phyloP scores from a whole-genome alignment of 23 tunicate species.

The Styela clava region DNA sequence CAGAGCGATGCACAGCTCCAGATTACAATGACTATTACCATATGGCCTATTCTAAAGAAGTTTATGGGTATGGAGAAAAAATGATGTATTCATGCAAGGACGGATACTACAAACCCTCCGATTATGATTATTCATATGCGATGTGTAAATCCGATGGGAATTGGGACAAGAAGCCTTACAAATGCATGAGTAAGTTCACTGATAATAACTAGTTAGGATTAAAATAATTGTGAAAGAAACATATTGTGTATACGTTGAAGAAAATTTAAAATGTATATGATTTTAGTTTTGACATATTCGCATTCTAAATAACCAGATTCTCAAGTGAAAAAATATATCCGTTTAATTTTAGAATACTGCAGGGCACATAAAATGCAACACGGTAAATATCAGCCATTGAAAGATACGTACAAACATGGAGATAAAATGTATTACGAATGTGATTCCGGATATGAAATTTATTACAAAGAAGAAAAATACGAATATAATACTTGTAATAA shows the following conservation, averaged over 20 bases:
- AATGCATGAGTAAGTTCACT: constrained; percentile 37
- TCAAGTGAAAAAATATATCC: no score
- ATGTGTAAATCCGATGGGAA: constrained; percentile 20
- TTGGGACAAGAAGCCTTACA: constrained; percentile 22
- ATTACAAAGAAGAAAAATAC: constrained; percentile 18
- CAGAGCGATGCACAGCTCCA: constrained; percentile 27
- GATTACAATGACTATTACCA: constrained; percentile 14
- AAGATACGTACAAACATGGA: constrained; percentile 5
- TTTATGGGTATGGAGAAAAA: constrained; percentile 8
- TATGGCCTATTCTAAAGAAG: constrained; percentile 14
- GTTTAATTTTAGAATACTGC: constrained; percentile 4
- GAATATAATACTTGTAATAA: constrained; percentile 10
- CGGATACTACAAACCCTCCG: constrained; percentile 12
- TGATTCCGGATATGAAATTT: background rate
- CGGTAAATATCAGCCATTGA: background rate
- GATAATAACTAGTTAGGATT: background rate
- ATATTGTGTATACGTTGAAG: no score
- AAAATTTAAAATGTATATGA: no score
- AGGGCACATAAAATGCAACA: background rate
- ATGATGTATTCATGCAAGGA: constrained; percentile 21
- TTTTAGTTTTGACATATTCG: no score
- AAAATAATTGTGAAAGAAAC: no score
- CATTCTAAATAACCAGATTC: no score
- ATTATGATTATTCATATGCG: constrained; percentile 7
- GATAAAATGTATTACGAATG: constrained; percentile 20